Percentiles rank a stretch among this genome's conserved stretches.
Evolutionary conservation across 1,140 invertebrate species (phyloP).

Genomic region (Dendrolimus punctatus): DNA sequence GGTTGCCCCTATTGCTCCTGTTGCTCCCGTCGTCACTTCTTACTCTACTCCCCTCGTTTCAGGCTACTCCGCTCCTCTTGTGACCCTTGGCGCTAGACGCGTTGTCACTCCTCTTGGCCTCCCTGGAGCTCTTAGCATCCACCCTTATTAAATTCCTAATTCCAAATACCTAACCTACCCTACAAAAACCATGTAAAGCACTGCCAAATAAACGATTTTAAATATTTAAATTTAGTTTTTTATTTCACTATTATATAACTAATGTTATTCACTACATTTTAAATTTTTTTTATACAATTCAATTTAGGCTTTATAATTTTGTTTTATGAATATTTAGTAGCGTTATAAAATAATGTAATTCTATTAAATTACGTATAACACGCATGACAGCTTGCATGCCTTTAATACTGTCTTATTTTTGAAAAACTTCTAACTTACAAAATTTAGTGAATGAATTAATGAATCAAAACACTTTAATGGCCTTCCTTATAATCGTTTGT

Average conservation of each 20-base stretch:
- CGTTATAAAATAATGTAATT: too few species aligned
- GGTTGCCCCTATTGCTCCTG: constrained; percentile 36
- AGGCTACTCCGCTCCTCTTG: constrained; percentile 27
- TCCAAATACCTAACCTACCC: not conserved
- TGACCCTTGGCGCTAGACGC: constrained; percentile 23
- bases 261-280: not conserved
- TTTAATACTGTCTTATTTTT: too few species aligned
- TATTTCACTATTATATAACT: not conserved
- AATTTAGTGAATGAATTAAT: too few species aligned
- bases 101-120: constrained; percentile 29
- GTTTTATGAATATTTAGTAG: too few species aligned
- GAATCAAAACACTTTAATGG: too few species aligned
- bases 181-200: constrained; percentile 16
- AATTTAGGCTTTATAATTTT: too few species aligned
- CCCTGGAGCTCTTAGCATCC: constrained; percentile 43
- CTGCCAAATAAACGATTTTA: constrained; percentile 33
- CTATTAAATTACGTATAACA: too few species aligned
- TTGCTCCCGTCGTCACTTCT: constrained; percentile 23
- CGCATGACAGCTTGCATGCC: too few species aligned
- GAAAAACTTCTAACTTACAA: too few species aligned
- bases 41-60: constrained; percentile 28
- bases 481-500: too few species aligned
- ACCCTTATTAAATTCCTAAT: constrained; percentile 39
- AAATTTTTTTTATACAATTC: not conserved
- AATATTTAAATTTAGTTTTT: constrained; percentile 1